These are phyloP conservation scores for Charadrius vociferus DNA, from an alignment of 2,113 vertebrate species.

Conservation along the genomic window DNA sequence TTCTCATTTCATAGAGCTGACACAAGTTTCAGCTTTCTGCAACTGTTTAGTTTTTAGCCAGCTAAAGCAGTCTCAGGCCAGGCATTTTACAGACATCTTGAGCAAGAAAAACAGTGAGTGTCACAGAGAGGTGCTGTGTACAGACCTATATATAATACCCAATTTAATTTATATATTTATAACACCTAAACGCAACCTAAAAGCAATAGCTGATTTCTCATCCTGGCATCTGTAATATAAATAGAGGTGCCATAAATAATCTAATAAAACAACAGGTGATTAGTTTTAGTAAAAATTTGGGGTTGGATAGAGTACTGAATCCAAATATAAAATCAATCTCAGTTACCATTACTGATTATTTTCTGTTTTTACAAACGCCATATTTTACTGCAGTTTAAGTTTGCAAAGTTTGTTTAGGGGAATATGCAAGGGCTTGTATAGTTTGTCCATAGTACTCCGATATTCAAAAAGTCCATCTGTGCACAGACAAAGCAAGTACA, in stretches of 20 bases:
- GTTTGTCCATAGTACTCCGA: background rate
- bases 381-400: background rate
- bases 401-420: background rate
- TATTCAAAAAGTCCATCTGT: background rate
- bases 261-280: background rate
- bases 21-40: slow-evolving; percentile 11
- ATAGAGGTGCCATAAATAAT: background rate
- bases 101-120: background rate
- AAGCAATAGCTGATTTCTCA: background rate
- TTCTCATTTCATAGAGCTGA: background rate
- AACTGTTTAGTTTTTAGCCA: background rate
- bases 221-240: background rate
- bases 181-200: background rate
- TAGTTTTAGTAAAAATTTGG: background rate
- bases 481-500: background rate
- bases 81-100: background rate
- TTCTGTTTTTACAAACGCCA: background rate
- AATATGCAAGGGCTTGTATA: background rate
- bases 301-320: background rate
- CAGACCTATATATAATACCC: background rate
- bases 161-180: background rate
- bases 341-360: background rate
- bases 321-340: background rate
- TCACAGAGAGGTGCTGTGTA: background rate
- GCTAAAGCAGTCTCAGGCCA: background rate